Conservation (phyloP, 2,797 vertebrate species). For the Tokudaia muenninki region DNA sequence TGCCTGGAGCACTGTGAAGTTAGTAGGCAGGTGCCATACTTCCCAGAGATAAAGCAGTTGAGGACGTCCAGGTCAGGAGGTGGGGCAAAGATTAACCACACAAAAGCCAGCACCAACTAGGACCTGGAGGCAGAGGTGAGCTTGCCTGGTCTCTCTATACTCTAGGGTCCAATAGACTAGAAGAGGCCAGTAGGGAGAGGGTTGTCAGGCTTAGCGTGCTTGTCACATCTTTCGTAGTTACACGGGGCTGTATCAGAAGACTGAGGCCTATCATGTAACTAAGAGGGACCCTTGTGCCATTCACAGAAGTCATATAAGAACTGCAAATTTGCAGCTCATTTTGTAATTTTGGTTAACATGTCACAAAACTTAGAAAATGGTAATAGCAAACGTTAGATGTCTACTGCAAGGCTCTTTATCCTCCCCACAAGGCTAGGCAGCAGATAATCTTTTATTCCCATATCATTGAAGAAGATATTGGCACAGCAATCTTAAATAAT, state of each 20-base stretch:
- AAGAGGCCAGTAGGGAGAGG: not conserved
- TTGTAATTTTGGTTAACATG: not conserved
- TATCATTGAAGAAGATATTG: not conserved
- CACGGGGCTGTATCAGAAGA: not conserved
- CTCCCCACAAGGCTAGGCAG: not conserved
- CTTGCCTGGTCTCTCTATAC: not conserved
- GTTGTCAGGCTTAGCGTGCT: not conserved
- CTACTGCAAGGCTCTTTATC: not conserved
- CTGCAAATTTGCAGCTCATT: not conserved
- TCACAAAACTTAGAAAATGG: not conserved
- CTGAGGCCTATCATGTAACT: not conserved
- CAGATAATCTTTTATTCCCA: not conserved
- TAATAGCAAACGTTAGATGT: not conserved
- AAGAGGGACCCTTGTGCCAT: accelerated
- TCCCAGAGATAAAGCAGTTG: not conserved
- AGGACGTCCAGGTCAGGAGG: not conserved
- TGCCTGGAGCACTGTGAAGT: not conserved
- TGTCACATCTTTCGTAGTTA: not conserved
- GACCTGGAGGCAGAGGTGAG: not conserved
- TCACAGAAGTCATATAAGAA: not conserved
- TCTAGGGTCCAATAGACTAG: not conserved
- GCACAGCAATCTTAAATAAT: not conserved
- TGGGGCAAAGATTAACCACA: not conserved
- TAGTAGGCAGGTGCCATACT: accelerated
- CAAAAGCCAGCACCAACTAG: not conserved